Percentiles rank a stretch among this genome's conserved stretches.
These are phyloP conservation scores for Saxidomus purpurata DNA, from an alignment of 1,140 invertebrate species.

Conservation along the genomic window DNA sequence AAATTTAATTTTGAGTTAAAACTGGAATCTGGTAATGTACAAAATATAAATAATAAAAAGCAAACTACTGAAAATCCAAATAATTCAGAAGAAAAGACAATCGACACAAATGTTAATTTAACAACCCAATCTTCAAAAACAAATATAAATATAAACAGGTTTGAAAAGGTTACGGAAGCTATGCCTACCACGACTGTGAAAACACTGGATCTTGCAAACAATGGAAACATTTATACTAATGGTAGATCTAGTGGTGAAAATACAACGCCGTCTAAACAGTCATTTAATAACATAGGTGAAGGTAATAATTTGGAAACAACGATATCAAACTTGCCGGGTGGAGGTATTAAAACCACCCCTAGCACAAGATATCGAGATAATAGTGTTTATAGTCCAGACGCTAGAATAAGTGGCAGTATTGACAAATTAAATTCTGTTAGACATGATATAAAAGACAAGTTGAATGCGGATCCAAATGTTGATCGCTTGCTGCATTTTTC, in stretches of 20 bases:
- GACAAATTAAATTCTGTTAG: not conserved
- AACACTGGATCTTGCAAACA: not conserved
- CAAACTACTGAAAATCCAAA: not conserved
- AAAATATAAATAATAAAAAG: not conserved
- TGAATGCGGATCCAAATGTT: not conserved
- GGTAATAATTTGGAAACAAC: not conserved
- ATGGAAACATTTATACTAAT: not conserved
- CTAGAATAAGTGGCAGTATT: not conserved
- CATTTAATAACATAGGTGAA: not conserved
- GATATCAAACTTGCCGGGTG: not conserved
- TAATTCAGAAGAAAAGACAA: slow-evolving; percentile 20
- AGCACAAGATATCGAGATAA: not conserved
- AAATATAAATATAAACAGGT: not conserved
- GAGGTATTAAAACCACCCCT: not conserved
- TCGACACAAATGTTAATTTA: not conserved
- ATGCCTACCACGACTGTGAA: not conserved
- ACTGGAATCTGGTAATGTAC: not conserved
- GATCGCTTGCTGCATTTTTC: not conserved
- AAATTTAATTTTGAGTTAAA: slow-evolving; percentile 40
- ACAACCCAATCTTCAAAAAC: not conserved
- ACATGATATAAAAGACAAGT: too few species aligned
- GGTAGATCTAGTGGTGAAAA: not conserved
- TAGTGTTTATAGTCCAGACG: not conserved
- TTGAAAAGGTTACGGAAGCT: not conserved
- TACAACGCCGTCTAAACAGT: not conserved